Percentiles rank a stretch among this genome's conserved stretches.
These are phyloP conservation scores for Fragum fragum DNA, from an alignment of 2,888 invertebrate species.

Conservation along the genomic window DNA sequence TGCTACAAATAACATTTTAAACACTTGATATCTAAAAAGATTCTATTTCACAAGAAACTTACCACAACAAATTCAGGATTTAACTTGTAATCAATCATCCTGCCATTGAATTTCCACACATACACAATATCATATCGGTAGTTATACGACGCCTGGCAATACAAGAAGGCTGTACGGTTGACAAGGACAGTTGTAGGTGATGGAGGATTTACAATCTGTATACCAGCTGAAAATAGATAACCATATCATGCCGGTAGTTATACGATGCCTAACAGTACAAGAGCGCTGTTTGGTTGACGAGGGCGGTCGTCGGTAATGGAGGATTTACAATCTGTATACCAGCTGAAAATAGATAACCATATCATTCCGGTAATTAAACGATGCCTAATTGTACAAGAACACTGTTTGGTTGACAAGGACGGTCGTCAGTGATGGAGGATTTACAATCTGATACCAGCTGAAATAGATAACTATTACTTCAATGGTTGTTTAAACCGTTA, in stretches of 20 bases:
- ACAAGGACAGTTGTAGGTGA: slow-evolving; percentile 63
- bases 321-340: slow-evolving; percentile 58
- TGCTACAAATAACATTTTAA: too few species aligned
- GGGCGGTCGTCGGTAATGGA: slow-evolving; percentile 51
- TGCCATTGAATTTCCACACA: slow-evolving; percentile 94
- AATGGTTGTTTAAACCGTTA: too few species aligned
- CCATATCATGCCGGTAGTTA: slow-evolving; percentile 92
- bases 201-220: slow-evolving; percentile 58
- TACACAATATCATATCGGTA: slow-evolving; percentile 93
- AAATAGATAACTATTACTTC: slow-evolving; percentile 88
- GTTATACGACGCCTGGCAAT: slow-evolving; percentile 95
- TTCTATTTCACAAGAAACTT: slow-evolving; percentile 14
- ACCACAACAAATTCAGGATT: slow-evolving; percentile 74
- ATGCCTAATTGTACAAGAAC: slow-evolving; percentile 93
- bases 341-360: slow-evolving; percentile 89
- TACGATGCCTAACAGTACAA: slow-evolving; percentile 94
- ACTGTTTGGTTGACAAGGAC: slow-evolving; percentile 82
- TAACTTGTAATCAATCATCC: slow-evolving; percentile 85
- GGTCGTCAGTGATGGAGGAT: slow-evolving; percentile 36
- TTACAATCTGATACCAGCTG: slow-evolving; percentile 67
- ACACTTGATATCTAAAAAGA: too few species aligned
- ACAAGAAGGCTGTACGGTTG: slow-evolving; percentile 88
- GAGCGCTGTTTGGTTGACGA: slow-evolving; percentile 83
- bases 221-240: slow-evolving; percentile 85
- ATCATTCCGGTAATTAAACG: slow-evolving; percentile 92